phyloP scores from a whole-genome alignment of 1,140 invertebrate species.

The Holcopasites calliopsidis region DNA sequence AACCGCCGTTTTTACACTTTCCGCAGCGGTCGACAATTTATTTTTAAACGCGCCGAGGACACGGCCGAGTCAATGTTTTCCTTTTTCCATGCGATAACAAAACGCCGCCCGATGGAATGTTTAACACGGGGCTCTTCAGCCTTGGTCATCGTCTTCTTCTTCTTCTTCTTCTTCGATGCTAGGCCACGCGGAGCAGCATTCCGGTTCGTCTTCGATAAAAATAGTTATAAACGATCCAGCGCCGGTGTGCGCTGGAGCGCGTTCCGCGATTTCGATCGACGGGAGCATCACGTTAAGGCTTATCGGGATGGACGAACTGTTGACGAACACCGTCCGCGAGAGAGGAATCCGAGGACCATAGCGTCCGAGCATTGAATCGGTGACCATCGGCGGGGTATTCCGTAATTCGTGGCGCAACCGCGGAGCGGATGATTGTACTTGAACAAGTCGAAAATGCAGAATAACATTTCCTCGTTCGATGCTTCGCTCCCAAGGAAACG shows the following conservation, averaged over 20 bases:
- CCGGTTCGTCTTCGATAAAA: constrained; percentile 19
- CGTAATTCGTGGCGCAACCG: too few relatives aligned
- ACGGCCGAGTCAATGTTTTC: neutral
- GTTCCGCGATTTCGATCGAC: neutral
- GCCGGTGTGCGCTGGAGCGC: neutral
- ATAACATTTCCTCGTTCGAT: too few relatives aligned
- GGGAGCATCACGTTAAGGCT: constrained; percentile 1
- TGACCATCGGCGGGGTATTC: too few relatives aligned
- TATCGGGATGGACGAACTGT: constrained; percentile 5
- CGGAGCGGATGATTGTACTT: too few relatives aligned
- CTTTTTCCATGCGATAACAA: neutral
- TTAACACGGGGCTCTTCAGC: neutral
- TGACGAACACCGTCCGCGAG: neutral
- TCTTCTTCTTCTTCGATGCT: neutral
- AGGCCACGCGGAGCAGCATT: neutral
- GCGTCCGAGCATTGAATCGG: neutral
- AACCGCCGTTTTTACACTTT: neutral
- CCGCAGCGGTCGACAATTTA: neutral
- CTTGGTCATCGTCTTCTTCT: neutral
- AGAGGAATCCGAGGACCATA: too few relatives aligned
- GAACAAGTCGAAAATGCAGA: too few relatives aligned
- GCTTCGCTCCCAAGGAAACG: too few relatives aligned
- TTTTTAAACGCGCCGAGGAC: neutral
- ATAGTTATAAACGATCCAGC: neutral
- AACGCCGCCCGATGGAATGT: constrained; percentile 1